Conservation (phyloP, 2,888 invertebrate species). For the Drosophila helvetica region DNA sequence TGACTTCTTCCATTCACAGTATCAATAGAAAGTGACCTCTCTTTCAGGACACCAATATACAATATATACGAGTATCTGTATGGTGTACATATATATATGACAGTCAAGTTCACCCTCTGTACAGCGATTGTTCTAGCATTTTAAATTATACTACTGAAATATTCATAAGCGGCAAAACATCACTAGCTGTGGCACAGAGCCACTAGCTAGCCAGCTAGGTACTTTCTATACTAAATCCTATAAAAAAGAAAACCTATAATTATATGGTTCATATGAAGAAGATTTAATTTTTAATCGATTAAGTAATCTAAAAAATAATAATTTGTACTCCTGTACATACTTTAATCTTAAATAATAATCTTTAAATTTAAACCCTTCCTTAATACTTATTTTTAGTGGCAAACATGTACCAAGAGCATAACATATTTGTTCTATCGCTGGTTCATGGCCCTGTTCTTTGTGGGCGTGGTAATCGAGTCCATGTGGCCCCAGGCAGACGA, state of each 20-base stretch:
- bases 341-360: constrained; percentile 9
- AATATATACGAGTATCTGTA: background rate
- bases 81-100: constrained; percentile 8
- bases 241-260: constrained; percentile 11
- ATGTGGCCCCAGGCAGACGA: constrained; percentile 68
- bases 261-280: background rate
- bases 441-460: constrained; percentile 82
- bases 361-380: background rate
- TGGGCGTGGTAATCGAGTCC: constrained; percentile 80
- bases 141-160: constrained; percentile 68
- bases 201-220: constrained; percentile 12
- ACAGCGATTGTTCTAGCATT: constrained; percentile 56
- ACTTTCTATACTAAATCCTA: constrained; percentile 12
- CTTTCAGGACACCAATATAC: constrained; percentile 4
- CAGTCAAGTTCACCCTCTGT: constrained; percentile 9
- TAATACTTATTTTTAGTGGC: constrained; percentile 79
- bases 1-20: constrained; percentile 58
- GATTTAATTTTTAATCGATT: background rate
- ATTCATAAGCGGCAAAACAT: constrained; percentile 60
- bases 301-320: background rate
- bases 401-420: constrained; percentile 81
- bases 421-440: constrained; percentile 82
- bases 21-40: constrained; percentile 51
- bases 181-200: constrained; percentile 33
- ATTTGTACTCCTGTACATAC: no score